phyloP scores from a whole-genome alignment of 2,888 invertebrate species.

The Autographa pulchrina region DNA sequence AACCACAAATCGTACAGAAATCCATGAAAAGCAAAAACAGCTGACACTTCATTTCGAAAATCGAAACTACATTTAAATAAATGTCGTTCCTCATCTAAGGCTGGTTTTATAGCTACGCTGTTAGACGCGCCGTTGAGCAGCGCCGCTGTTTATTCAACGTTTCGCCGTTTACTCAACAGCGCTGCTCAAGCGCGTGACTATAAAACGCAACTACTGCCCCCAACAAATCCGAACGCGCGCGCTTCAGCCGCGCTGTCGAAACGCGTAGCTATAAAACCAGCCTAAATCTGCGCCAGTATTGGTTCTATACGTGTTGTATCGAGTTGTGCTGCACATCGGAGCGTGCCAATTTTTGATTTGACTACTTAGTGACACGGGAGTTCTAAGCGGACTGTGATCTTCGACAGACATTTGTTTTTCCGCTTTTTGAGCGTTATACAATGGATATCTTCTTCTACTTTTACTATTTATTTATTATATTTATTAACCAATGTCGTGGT shows the following conservation, averaged over 20 bases:
- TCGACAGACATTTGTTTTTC: slow-evolving; percentile 45
- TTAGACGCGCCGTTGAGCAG: too few relatives aligned
- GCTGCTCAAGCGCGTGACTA: too few relatives aligned
- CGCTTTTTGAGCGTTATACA: slow-evolving; percentile 44
- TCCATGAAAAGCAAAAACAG: neutral
- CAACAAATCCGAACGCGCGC: too few relatives aligned
- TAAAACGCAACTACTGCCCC: too few relatives aligned
- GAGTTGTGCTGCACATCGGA: slow-evolving; percentile 47
- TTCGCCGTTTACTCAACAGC: too few relatives aligned
- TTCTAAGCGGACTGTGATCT: slow-evolving; percentile 44
- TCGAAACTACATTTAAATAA: slow-evolving; percentile 28
- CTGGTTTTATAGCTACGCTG: too few relatives aligned
- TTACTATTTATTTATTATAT: too few relatives aligned
- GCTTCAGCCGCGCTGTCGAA: too few relatives aligned
- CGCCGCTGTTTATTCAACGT: too few relatives aligned
- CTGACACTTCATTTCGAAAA: neutral
- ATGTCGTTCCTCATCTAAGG: slow-evolving; percentile 29
- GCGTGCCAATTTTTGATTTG: slow-evolving; percentile 56
- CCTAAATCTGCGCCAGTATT: slow-evolving; percentile 17
- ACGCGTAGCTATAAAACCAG: too few relatives aligned
- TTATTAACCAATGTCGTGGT: too few relatives aligned
- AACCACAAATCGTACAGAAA: slow-evolving; percentile 28
- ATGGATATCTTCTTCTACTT: too few relatives aligned
- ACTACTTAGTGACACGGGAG: slow-evolving; percentile 51
- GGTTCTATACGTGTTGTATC: slow-evolving; percentile 34